Conservation (phyloP, 30 jellyfish, hydroid and myxozoan species). For the Turritopsis dohrnii region DNA sequence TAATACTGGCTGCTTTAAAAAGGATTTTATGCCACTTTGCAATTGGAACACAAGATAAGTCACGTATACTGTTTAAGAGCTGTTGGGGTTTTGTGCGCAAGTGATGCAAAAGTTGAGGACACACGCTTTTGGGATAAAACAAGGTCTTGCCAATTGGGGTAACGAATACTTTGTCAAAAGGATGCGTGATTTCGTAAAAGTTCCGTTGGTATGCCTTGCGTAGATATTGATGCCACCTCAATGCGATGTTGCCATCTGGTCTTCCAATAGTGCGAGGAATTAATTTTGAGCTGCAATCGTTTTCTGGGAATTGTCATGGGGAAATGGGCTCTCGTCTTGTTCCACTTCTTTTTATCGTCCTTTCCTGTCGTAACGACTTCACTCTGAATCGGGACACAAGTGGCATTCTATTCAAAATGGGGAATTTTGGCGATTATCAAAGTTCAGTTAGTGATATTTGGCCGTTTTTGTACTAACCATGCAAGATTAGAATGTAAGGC, state of each 20-base stretch:
- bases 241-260: too few species aligned
- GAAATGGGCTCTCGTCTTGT: too few species aligned
- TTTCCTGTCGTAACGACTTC: too few species aligned
- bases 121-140: background rate
- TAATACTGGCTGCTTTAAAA: background rate
- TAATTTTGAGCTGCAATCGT: too few species aligned
- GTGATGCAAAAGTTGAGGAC: background rate
- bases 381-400: too few species aligned
- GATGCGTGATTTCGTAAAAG: background rate
- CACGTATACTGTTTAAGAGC: background rate
- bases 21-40: background rate
- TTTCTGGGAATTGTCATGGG: too few species aligned
- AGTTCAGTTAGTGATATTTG: background rate
- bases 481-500: background rate
- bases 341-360: too few species aligned
- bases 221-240: background rate
- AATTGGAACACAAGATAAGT: background rate
- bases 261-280: too few species aligned
- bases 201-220: background rate
- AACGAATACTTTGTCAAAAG: background rate
- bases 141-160: background rate
- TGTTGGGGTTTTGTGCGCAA: background rate
- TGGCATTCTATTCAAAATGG: background rate
- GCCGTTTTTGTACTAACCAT: background rate
- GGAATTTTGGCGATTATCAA: background rate